Evolutionary conservation across 2,888 invertebrate species (phyloP).

Genomic region (Volucella bombylans): DNA sequence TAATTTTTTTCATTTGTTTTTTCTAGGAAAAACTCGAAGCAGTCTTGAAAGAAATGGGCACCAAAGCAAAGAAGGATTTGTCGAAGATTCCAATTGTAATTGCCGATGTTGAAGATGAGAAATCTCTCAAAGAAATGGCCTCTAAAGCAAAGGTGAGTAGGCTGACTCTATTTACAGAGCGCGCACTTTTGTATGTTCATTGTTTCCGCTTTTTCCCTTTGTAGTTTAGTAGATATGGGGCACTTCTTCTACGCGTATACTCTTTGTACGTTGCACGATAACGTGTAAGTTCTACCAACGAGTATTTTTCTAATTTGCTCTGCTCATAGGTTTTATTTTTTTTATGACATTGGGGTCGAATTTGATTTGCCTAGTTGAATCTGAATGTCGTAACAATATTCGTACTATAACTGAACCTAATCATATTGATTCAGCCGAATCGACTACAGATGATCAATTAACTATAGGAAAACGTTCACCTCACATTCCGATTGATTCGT

Average conservation of each 20-base stretch:
- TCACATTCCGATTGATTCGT: too few relatives aligned
- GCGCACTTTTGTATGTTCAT: too few relatives aligned
- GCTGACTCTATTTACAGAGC: neutral
- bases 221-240: too few relatives aligned
- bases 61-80: conserved; percentile 83
- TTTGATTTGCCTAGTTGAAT: too few relatives aligned
- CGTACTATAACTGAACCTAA: too few relatives aligned
- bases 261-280: conserved; percentile 14
- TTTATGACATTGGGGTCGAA: too few relatives aligned
- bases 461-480: too few relatives aligned
- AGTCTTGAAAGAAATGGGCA: conserved; percentile 83
- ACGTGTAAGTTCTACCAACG: too few relatives aligned
- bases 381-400: too few relatives aligned
- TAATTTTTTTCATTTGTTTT: neutral
- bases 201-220: too few relatives aligned
- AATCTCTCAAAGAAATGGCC: conserved; percentile 92
- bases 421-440: too few relatives aligned
- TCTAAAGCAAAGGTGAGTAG: conserved; percentile 86
- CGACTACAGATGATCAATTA: too few relatives aligned
- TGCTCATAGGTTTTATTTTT: neutral
- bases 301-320: neutral
- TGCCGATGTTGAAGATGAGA: conserved; percentile 90
- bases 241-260: neutral
- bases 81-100: conserved; percentile 87
- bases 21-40: conserved; percentile 82